Evolutionary conservation across 2,888 invertebrate genomes (phyloP).

Genomic region (Ptycholaimellus sp.): DNA sequence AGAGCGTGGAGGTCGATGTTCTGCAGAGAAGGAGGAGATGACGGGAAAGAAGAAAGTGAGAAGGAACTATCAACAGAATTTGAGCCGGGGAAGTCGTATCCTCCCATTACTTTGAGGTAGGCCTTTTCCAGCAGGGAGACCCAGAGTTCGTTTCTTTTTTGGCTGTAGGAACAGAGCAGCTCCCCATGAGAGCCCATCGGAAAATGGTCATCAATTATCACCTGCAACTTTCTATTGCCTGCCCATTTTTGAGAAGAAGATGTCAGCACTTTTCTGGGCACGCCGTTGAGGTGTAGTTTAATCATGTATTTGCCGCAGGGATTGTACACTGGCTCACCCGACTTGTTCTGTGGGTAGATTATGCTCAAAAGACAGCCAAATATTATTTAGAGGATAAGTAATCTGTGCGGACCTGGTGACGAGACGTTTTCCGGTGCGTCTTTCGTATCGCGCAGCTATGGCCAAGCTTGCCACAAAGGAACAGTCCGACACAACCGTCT

Average conservation of each 20-base stretch:
- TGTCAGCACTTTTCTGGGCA: conserved; percentile 50
- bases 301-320: conserved; percentile 59
- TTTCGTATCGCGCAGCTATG: conserved; percentile 70
- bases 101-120: conserved; percentile 82
- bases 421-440: conserved; percentile 54
- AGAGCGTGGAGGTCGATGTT: conserved; percentile 81
- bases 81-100: conserved; percentile 87
- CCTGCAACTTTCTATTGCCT: conserved; percentile 18
- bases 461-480: conserved; percentile 84
- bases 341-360: conserved; percentile 64
- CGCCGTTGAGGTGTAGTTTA: conserved; percentile 67
- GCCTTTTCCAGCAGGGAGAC: conserved; percentile 77
- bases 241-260: background rate
- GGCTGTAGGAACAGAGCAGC: conserved; percentile 72
- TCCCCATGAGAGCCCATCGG: conserved; percentile 53
- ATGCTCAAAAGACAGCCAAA: conserved; percentile 47
- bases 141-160: conserved; percentile 66
- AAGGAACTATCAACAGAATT: conserved; percentile 48
- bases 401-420: conserved; percentile 40
- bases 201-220: conserved; percentile 64
- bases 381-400: no score
- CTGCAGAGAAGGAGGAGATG: no score
- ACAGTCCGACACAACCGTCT: conserved; percentile 77
- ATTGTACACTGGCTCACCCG: conserved; percentile 63
- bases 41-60: no score